Base-by-base conservation (phyloP, 1,140 invertebrate species). In the Homarus americanus region DNA sequence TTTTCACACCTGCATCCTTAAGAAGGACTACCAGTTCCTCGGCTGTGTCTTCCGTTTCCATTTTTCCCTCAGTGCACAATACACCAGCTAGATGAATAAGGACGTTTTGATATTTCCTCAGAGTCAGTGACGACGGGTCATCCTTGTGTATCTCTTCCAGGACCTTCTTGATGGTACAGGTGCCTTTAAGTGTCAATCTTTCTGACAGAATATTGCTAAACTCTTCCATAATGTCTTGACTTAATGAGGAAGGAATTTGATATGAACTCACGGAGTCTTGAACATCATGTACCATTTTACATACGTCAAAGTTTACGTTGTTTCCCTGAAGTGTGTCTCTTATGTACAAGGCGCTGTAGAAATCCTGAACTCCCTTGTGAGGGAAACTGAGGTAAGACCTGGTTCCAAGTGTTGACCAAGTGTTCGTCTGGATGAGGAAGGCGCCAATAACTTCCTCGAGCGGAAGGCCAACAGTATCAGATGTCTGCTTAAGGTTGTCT, bases 341-440 rank as follows among this genome's bases (percentile, higher is more conserved):
- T 15, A 85, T 10, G 20, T 40, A 73, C 69, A 85, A 2, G 3
- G 84, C 84, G n/a, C 41, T 24, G 9, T 78, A 87, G 58, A 87
- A 87, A 10, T 87, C 84, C 38, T 87, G 84, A 20, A 78, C 28
- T 2, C 84, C 84, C 28, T 87, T 87, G 17, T 87, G 84, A n/a
- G 84, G 72, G 7, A 78, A 78, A n/a, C 44, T 87, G 34, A 40
- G 32, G 2, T 76, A 36, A 17, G 32, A 38, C 1, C 24, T 40
- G 41, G 78, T 58, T 24, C 73, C 84, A 3, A 36, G 41, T 12
- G 2, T 20, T 53, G 44, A 78, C 84, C 73, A 78, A 2, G 34
- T 63, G 9, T 24, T 87, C 38, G 78, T 87, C 44, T 78, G 72
- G 24, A 63, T 49, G 0, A 87, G 32, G 49, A 78, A 87, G 7